Conservation (phyloP, 1,140 invertebrate species). For the Drosophila lowei region DNA sequence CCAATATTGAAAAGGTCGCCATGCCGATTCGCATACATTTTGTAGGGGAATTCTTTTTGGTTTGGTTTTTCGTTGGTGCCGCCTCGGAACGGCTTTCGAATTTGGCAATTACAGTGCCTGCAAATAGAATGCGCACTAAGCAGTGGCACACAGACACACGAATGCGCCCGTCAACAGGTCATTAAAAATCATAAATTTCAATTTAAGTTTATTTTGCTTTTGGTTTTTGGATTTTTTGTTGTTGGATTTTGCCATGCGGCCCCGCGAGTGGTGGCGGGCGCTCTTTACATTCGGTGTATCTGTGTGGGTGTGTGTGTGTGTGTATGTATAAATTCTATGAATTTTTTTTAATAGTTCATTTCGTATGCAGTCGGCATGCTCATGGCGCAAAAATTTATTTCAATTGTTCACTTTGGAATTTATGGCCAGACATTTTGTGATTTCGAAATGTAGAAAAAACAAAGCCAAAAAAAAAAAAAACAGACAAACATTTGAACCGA, state of each 20-base stretch:
- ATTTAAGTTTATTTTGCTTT: constrained; percentile 78
- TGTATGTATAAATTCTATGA: constrained; percentile 77
- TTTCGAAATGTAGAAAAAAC: constrained; percentile 65
- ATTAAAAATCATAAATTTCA: constrained; percentile 82
- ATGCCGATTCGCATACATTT: not conserved
- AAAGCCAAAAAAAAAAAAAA: constrained; percentile 47
- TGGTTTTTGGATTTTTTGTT: constrained; percentile 32
- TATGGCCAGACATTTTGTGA: constrained; percentile 79
- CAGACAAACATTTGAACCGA: constrained; percentile 11
- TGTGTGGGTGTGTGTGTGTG: constrained; percentile 30
- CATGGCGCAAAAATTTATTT: constrained; percentile 82
- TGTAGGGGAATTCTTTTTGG: not conserved
- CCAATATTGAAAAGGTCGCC: no score
- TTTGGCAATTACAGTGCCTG: constrained; percentile 41
- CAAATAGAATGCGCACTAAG: constrained; percentile 34
- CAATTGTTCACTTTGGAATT: constrained; percentile 82
- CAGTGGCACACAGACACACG: constrained; percentile 12
- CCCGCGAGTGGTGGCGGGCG: constrained; percentile 63
- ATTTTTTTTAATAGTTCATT: constrained; percentile 79
- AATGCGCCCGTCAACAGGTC: constrained; percentile 71
- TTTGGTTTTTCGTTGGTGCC: not conserved
- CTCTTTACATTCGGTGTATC: constrained; percentile 39
- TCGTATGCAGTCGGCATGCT: constrained; percentile 75
- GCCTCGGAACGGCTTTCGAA: constrained; percentile 16
- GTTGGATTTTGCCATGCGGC: constrained; percentile 46